Conservation (phyloP, 1,140 invertebrate species). For the Asobara japonica region DNA sequence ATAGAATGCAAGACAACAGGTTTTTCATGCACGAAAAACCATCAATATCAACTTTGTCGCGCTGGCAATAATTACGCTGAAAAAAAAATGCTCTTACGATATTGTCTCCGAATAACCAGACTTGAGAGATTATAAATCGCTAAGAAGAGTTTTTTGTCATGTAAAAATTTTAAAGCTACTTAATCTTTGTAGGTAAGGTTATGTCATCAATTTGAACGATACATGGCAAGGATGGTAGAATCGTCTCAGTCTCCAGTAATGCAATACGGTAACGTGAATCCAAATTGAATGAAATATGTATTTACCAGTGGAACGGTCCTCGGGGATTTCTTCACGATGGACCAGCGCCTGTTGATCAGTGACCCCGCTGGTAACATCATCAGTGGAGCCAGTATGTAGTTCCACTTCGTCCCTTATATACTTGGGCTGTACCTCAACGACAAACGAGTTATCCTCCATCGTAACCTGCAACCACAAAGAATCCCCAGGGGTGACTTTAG, state of each 20-base stretch:
- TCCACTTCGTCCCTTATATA: constrained; percentile 51
- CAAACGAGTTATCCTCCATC: constrained; percentile 71
- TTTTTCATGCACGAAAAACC: too few species aligned
- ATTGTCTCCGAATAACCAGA: too few species aligned
- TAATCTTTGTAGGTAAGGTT: too few species aligned
- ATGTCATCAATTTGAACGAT: too few species aligned
- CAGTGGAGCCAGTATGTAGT: constrained; percentile 48
- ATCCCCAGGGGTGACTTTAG: neutral
- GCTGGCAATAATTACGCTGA: too few species aligned
- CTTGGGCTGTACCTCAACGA: constrained; percentile 73
- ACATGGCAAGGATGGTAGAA: too few species aligned
- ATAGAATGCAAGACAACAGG: too few species aligned
- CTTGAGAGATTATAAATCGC: too few species aligned
- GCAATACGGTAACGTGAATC: neutral
- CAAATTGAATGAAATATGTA: neutral
- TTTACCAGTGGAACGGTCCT: constrained; percentile 53
- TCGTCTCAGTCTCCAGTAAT: neutral
- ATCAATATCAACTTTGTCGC: too few species aligned
- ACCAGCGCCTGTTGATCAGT: constrained; percentile 70
- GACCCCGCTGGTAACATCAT: constrained; percentile 48
- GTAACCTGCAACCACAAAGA: constrained; percentile 52
- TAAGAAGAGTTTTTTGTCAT: too few species aligned
- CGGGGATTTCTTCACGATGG: constrained; percentile 63
- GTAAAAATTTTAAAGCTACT: too few species aligned
- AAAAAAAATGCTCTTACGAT: too few species aligned